Conservation (phyloP, 2,888 invertebrate species). For the Exocentrus adspersus region DNA sequence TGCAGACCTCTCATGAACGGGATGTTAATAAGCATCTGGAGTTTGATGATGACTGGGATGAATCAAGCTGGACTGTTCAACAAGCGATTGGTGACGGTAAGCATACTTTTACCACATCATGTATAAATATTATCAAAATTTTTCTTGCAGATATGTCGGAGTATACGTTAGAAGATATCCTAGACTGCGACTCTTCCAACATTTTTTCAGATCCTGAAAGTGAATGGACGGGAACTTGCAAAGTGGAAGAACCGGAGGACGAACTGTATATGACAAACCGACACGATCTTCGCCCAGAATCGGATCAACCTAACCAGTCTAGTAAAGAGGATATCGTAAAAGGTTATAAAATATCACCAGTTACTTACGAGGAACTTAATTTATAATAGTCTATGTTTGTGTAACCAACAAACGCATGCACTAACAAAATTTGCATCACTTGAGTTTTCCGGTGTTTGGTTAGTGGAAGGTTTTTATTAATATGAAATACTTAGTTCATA, state of each 20-base stretch:
- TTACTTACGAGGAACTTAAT: slow-evolving; percentile 22
- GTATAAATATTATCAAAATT: too few relatives aligned
- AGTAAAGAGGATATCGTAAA: slow-evolving; percentile 1
- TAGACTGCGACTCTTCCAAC: slow-evolving; percentile 64
- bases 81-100: slow-evolving; percentile 46
- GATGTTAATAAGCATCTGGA: slow-evolving; percentile 72
- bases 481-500: background rate
- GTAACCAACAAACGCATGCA: too few relatives aligned
- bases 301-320: slow-evolving; percentile 26
- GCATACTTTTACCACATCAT: too few relatives aligned
- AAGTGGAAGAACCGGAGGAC: slow-evolving; percentile 58
- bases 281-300: slow-evolving; percentile 36
- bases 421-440: too few relatives aligned
- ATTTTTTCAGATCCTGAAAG: slow-evolving; percentile 79
- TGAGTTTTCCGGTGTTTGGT: background rate
- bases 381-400: background rate
- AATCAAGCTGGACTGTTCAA: slow-evolving; percentile 55
- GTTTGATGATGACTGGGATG: slow-evolving; percentile 74
- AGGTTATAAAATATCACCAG: slow-evolving; percentile 16
- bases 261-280: slow-evolving; percentile 34
- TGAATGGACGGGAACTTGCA: slow-evolving; percentile 68
- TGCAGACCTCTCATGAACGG: slow-evolving; percentile 71
- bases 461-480: background rate
- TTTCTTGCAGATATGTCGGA: slow-evolving; percentile 62
- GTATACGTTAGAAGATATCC: slow-evolving; percentile 67